A percentile compares a stretch with the other conserved stretches of the same genome.
These are phyloP conservation scores for Acanthopleura granulata DNA, from an alignment of 2,888 invertebrate genomes.

Conservation along the genomic window DNA sequence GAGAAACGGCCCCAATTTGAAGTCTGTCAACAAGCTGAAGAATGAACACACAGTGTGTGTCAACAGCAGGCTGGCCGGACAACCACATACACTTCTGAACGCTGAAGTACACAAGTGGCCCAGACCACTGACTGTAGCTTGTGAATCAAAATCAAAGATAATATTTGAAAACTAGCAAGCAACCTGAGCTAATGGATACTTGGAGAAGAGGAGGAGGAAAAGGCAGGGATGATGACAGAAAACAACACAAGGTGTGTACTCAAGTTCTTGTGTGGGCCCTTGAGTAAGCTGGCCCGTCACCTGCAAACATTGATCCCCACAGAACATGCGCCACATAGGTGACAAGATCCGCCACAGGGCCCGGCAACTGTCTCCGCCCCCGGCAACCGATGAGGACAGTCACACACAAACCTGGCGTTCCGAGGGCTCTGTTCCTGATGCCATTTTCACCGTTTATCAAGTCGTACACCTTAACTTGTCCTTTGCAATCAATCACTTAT, in stretches of 20 bases:
- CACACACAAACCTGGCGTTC: no score
- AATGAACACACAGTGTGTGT: conserved; percentile 12
- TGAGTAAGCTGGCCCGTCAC: not conserved
- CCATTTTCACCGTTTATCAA: no score
- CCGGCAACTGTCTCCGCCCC: no score
- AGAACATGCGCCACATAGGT: no score
- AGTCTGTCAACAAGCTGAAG: conserved; percentile 1
- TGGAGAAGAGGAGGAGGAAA: not conserved
- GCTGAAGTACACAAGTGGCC: conserved; percentile 4
- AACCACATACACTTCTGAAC: not conserved
- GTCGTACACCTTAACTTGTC: no score
- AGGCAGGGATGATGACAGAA: not conserved
- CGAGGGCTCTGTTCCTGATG: no score
- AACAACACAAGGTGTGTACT: not conserved
- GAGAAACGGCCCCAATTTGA: conserved; percentile 6
- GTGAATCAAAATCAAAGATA: conserved; percentile 4
- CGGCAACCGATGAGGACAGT: no score
- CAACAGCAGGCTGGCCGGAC: not conserved
- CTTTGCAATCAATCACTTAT: no score
- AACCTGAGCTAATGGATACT: conserved; percentile 1
- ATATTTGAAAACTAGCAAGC: conserved; percentile 17
- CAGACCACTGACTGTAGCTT: not conserved
- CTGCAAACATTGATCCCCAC: conserved; percentile 1
- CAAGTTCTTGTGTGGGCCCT: not conserved
- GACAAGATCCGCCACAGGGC: no score